These are phyloP conservation scores for Melospiza georgiana DNA, from an alignment of 2,113 vertebrate genomes.

Conservation along the genomic window DNA sequence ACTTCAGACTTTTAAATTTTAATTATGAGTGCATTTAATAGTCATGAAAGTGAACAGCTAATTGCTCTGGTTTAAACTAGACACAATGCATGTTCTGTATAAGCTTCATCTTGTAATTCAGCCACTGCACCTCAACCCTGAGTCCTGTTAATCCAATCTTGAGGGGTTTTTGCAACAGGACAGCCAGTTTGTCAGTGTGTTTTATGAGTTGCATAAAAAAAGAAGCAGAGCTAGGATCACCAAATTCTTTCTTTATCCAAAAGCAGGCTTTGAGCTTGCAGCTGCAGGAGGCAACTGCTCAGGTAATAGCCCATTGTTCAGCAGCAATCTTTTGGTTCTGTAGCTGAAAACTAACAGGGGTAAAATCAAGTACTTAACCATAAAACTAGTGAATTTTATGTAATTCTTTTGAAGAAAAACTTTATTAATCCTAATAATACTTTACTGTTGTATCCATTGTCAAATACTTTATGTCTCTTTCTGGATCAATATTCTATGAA, in stretches of 20 bases:
- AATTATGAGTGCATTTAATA: conserved; percentile 71
- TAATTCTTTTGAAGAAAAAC: not conserved
- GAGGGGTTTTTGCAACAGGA: not conserved
- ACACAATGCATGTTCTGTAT: not conserved
- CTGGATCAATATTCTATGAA: conserved; percentile 5
- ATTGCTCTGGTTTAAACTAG: conserved; percentile 47
- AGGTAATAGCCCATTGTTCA: conserved; percentile 21
- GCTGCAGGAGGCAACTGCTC: conserved; percentile 15
- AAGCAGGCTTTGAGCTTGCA: conserved; percentile 21
- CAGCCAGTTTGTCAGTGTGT: not conserved
- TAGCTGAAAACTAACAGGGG: conserved; percentile 6
- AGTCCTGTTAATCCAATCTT: not conserved
- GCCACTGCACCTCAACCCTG: not conserved
- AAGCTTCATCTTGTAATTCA: not conserved
- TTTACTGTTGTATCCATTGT: not conserved
- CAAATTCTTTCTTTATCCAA: not conserved
- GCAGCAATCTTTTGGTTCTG: not conserved
- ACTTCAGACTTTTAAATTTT: conserved; percentile 74
- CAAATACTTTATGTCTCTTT: conserved; percentile 17
- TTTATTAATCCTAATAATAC: not conserved
- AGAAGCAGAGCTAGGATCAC: not conserved
- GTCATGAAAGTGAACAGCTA: conserved; percentile 61
- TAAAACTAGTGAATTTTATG: not conserved
- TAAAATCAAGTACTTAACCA: not conserved
- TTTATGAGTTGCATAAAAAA: conserved; percentile 8